Evolutionary conservation across 2,113 vertebrate species (phyloP).

Genomic region (Saguinus midas): DNA sequence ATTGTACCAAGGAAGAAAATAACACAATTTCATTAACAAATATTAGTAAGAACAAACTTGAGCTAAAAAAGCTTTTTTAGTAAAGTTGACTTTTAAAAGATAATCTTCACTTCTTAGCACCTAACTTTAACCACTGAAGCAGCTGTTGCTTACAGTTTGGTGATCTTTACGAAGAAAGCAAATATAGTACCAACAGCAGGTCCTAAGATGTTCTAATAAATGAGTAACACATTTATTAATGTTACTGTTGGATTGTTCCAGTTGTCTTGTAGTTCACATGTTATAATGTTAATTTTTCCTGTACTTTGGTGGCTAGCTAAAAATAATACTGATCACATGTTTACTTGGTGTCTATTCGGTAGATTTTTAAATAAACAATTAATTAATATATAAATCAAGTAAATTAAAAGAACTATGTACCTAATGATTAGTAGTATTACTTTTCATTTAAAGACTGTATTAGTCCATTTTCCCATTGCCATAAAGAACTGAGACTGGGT

Average conservation of each 20-base stretch:
- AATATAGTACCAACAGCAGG: neutral
- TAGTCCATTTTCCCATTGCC: too few relatives aligned
- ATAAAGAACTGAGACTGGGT: too few relatives aligned
- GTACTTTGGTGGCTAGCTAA: conserved; percentile 4
- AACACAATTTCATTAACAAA: neutral
- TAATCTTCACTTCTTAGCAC: neutral
- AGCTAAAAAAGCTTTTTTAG: neutral
- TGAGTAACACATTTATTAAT: neutral
- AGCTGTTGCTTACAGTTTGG: neutral
- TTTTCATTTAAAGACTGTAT: neutral
- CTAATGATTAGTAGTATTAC: conserved; percentile 9
- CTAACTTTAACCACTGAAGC: neutral
- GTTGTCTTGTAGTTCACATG: neutral
- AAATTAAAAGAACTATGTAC: neutral
- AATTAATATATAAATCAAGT: neutral
- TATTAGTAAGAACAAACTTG: neutral
- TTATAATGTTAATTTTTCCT: neutral
- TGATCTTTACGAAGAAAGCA: neutral
- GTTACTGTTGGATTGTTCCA: neutral
- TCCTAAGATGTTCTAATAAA: neutral
- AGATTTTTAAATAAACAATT: neutral
- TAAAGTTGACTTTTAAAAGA: neutral
- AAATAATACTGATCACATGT: neutral
- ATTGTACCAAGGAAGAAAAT: neutral
- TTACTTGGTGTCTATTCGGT: neutral